phyloP scores from a whole-genome alignment of 1,140 invertebrate species.

The Pseudoatta argentina region DNA sequence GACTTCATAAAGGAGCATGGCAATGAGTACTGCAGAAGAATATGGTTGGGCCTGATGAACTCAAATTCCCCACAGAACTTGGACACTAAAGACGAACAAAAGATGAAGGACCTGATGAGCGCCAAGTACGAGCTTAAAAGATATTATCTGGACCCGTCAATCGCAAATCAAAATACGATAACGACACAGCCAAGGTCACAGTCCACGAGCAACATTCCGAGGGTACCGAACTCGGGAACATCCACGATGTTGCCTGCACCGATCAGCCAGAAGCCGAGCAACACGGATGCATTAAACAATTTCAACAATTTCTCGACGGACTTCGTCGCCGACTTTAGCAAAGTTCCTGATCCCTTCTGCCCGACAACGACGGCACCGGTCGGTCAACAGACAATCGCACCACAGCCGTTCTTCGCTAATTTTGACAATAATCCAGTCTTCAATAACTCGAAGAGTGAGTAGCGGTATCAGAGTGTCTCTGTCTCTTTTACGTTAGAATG shows the following conservation, averaged over 20 bases:
- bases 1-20: slow-evolving; percentile 95
- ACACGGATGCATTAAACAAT: slow-evolving; percentile 71
- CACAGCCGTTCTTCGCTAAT: slow-evolving; percentile 89
- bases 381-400: slow-evolving; percentile 78
- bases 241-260: slow-evolving; percentile 71
- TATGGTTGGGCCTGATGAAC: slow-evolving; percentile 96
- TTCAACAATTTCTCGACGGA: slow-evolving; percentile 86
- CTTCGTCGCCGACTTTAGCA: slow-evolving; percentile 90
- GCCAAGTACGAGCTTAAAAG: slow-evolving; percentile 97
- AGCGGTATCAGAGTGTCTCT: background rate
- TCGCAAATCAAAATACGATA: slow-evolving; percentile 82
- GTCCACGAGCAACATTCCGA: slow-evolving; percentile 73
- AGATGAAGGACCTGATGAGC: slow-evolving; percentile 96
- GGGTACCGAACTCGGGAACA: slow-evolving; percentile 78
- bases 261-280: slow-evolving; percentile 68
- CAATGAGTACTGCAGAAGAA: slow-evolving; percentile 96
- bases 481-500: background rate
- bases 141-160: slow-evolving; percentile 90
- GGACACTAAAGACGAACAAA: slow-evolving; percentile 94
- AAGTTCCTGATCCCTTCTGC: slow-evolving; percentile 85
- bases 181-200: slow-evolving; percentile 62
- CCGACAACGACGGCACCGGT: slow-evolving; percentile 71
- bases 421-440: slow-evolving; percentile 92
- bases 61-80: slow-evolving; percentile 81
- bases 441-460: slow-evolving; percentile 87